Evolutionary conservation across 1,140 invertebrate genomes (phyloP), one percentile per base, ranked within the genome.

Genomic region (Limonius californicus): DNA sequence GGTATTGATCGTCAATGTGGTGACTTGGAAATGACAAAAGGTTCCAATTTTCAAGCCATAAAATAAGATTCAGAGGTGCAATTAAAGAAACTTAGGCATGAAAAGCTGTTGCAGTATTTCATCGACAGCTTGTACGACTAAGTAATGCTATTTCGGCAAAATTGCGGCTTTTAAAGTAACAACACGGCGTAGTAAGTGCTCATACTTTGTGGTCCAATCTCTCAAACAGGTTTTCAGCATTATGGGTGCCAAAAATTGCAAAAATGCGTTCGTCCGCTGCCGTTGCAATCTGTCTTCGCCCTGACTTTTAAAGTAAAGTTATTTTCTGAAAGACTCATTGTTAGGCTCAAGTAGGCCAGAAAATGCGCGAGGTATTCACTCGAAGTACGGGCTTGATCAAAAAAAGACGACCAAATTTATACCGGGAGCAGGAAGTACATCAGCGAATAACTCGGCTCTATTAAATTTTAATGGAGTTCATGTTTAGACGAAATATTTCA

Each of bases 291-390:
- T 54, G 45, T 62, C 61, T 63, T 62, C 45, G 58, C 27, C 47
- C 18, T 45, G 60, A 42, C 54, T 61, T 54, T 56, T 54, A 56
- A 55, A 50, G 45, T 50, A 50, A 50, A 61, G 59, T 61, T 60
- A 61, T 63, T 63, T 63, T 63, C 14, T 53, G 58, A 64, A 59
- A 54, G 57, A 20, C 45, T 56, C 53, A 64, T 64, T 64, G 62
- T 64, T 54, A 50, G 30, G 16, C 50, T 39, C 32, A 64, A 64
- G 30, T 50, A 27, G 54, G 43, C 57, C 57, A 64, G 62, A 64
- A 64, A 64, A 64, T 60, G 54, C 62, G 62, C 54, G 58, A 60
- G 57, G 30, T 55, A 55, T 35, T 35, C 21, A 55, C 11, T 15
- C 15, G 2, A 16, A 35, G 54, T 27, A 35, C 11, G 54, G 54